Percentiles rank a stretch among this genome's conserved stretches.
phyloP scores from a whole-genome alignment of 2,113 vertebrate species.

The Procavia capensis region DNA sequence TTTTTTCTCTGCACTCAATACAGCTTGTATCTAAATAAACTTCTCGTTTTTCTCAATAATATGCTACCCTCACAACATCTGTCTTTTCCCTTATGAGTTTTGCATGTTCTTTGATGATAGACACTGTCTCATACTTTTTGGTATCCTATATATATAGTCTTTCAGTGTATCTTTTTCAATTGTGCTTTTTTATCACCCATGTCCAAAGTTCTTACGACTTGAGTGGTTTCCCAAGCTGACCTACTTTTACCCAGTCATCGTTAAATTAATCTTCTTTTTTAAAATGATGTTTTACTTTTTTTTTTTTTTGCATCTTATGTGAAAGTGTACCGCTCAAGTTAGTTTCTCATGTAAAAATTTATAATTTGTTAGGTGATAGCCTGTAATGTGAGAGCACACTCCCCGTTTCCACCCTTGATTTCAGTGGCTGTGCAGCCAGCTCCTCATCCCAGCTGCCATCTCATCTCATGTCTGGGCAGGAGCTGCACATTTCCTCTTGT shows the following conservation, averaged over 20 bases:
- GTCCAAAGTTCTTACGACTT: background rate
- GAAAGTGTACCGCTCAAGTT: too few species aligned
- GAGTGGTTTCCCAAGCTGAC: background rate
- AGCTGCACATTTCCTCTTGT: too few species aligned
- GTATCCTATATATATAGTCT: background rate
- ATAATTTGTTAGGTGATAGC: too few species aligned
- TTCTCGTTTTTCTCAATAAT: background rate
- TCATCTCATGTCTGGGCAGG: too few species aligned
- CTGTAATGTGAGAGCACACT: too few species aligned
- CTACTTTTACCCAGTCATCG: background rate
- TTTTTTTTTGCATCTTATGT: too few species aligned
- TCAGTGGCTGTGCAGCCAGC: too few species aligned
- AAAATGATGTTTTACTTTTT: background rate
- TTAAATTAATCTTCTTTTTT: slow-evolving; percentile 20
- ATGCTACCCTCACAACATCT: background rate
- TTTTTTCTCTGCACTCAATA: background rate
- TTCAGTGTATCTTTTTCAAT: background rate
- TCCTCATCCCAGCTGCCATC: too few species aligned
- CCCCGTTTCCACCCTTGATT: too few species aligned
- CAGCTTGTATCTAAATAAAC: background rate
- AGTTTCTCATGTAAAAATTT: too few species aligned
- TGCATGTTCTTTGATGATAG: background rate
- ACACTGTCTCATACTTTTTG: background rate
- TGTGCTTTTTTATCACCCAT: background rate
- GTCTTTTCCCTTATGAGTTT: slow-evolving; percentile 5